These are phyloP conservation scores for Asarcornis scutulata DNA, from an alignment of 2,113 vertebrate species.

Conservation along the genomic window DNA sequence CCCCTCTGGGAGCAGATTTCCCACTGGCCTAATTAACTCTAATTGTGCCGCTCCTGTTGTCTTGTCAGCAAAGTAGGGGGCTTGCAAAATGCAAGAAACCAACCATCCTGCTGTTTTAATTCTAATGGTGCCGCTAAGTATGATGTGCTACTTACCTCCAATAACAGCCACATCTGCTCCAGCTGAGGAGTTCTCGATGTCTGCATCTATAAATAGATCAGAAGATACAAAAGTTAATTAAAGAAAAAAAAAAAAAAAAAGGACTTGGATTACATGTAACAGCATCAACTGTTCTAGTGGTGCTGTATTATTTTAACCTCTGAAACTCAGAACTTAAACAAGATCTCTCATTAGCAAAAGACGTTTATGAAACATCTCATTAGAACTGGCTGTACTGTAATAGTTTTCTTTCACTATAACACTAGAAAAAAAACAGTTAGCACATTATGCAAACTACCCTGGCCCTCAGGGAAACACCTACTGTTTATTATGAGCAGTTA, in stretches of 20 bases:
- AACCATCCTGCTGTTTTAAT: neutral
- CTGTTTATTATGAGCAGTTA: constrained; percentile 52
- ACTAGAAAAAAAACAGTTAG: constrained; percentile 44
- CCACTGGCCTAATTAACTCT: constrained; percentile 55
- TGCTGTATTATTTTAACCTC: constrained; percentile 10
- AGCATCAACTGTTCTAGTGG: neutral
- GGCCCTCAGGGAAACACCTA: constrained; percentile 45
- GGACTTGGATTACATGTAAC: neutral
- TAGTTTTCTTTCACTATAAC: constrained; percentile 15
- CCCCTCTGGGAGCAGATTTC: constrained; percentile 46
- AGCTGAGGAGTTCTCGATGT: constrained; percentile 33
- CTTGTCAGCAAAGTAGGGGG: neutral
- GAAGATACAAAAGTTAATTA: constrained; percentile 36
- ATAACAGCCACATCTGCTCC: constrained; percentile 70
- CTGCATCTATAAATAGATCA: constrained; percentile 66
- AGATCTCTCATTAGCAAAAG: neutral
- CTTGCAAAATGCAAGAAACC: constrained; percentile 9
- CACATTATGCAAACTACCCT: constrained; percentile 35
- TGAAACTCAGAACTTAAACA: constrained; percentile 11
- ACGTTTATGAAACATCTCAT: neutral
- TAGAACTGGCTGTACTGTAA: neutral
- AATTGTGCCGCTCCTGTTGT: constrained; percentile 24
- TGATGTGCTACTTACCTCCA: constrained; percentile 50
- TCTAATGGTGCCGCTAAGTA: neutral
- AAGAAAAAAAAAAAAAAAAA: neutral